Base-by-base conservation (phyloP, 2,113 vertebrate species). In the Perccottus glenii region DNA sequence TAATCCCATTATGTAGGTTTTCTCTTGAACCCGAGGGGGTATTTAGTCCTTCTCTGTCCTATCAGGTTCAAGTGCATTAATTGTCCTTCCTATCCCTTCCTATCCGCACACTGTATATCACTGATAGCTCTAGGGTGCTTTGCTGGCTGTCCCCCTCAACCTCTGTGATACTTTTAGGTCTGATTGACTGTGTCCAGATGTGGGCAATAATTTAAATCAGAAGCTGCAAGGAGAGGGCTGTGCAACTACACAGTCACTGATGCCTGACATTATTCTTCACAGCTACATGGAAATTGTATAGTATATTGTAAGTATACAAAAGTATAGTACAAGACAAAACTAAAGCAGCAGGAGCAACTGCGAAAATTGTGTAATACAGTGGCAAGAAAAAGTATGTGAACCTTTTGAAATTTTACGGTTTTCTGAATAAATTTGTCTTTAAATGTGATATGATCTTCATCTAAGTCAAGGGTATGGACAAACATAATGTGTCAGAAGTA, bases 161-260 rank as follows among this genome's bases (percentile, higher is more conserved):
- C 60, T 82, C 64, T 16, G 59, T 66, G 67, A 82, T 80, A 81
- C 2, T 67, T 67, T 79, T 77, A 63, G 33, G 14, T 73, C 51
- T 73, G 74, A 68, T 85, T 75, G 83, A 85, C 64, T 60, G 11
- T n/a, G 43, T 48, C 69, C 72, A 82, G 73, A 76, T 55, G 8
- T 16, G 53, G 53, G 45, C 62, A 19, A 64, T 80, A 78, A 87
- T 86, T 84, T 78, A 85, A 64, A 90, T 87, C 73, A 75, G 27
- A 63, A 51, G 70, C 53, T 71, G 12, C 11, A 15, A 57, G 66
- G 65, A 70, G 44, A 64, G 43, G 33, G 60, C 62, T 73, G 64
- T 51, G 6, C 15, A 36, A 46, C 68, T 35, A 8, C 64, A 68
- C 53, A 38, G 36, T 9, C 10, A 44, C 4, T 67, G 43, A 63